These are phyloP conservation scores for Nyctibius bracteatus DNA, from an alignment of 2,113 vertebrate genomes.

Conservation along the genomic window DNA sequence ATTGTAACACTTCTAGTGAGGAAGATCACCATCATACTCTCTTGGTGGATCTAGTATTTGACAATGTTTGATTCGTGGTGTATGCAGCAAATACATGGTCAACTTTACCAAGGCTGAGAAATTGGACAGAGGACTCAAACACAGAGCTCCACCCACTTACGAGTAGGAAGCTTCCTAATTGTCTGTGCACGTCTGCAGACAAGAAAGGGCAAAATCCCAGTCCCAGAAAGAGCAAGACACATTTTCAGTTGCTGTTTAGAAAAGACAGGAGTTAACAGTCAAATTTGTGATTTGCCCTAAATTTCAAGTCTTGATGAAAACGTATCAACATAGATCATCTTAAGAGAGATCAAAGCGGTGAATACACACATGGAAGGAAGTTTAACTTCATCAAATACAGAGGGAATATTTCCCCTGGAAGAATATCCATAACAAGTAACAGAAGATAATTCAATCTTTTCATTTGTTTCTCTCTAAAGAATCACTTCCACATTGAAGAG, in stretches of 20 bases:
- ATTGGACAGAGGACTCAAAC: background rate
- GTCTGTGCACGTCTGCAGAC: background rate
- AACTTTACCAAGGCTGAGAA: background rate
- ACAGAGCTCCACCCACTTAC: background rate
- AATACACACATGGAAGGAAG: background rate
- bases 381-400: background rate
- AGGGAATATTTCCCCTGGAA: background rate
- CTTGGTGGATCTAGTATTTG: background rate
- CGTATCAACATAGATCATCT: background rate
- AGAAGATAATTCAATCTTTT: background rate
- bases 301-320: background rate
- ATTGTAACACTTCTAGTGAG: background rate
- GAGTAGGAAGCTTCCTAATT: background rate
- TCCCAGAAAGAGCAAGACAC: background rate
- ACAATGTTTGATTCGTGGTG: background rate
- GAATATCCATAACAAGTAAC: background rate
- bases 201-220: background rate
- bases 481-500: background rate
- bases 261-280: background rate
- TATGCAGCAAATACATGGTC: background rate
- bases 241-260: background rate
- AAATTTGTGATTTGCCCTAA: background rate
- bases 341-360: background rate
- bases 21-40: background rate
- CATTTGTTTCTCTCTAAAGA: background rate